Conservation (phyloP, 2,113 vertebrate genomes). For the Nycticebus coucang region DNA sequence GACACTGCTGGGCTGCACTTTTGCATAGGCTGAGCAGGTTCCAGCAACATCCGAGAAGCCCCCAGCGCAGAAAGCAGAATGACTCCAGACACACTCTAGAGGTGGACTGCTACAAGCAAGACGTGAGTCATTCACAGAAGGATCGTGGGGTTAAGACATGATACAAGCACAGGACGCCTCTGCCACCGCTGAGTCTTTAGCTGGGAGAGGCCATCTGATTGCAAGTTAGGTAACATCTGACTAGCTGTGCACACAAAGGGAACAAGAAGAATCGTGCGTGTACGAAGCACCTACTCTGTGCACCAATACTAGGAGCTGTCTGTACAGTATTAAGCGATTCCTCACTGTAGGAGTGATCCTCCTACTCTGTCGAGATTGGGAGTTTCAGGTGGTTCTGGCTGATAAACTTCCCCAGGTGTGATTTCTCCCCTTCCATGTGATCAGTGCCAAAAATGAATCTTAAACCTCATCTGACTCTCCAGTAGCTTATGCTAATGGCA, state of each 20-base stretch:
- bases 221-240: not conserved
- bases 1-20: not conserved
- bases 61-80: not conserved
- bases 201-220: not conserved
- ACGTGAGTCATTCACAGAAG: not conserved
- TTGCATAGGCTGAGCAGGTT: not conserved
- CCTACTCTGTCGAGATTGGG: too few species aligned
- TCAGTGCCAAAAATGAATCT: not conserved
- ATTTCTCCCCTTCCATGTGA: not conserved
- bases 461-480: not conserved
- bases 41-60: not conserved
- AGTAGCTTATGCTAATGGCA: not conserved
- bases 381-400: not conserved
- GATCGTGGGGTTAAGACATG: not conserved
- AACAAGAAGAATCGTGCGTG: not conserved
- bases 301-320: not conserved
- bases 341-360: not conserved
- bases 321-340: not conserved
- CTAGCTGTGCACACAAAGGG: not conserved
- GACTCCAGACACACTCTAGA: not conserved
- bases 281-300: not conserved
- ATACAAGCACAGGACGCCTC: not conserved
- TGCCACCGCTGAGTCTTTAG: not conserved
- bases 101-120: not conserved
- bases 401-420: too few species aligned